Conservation (phyloP, 2,888 invertebrate species). For the Pterostichus madidus region DNA sequence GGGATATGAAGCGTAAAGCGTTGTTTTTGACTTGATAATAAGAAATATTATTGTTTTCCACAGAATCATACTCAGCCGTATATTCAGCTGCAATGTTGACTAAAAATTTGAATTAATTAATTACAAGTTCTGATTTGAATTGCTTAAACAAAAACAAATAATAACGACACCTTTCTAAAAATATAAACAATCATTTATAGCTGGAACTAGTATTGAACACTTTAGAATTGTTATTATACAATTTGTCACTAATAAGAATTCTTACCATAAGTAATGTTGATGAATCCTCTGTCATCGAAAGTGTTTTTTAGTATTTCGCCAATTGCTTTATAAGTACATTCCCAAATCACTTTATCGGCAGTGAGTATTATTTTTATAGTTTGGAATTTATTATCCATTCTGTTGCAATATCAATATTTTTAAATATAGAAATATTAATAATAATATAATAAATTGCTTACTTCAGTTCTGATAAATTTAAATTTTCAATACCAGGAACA, state of each 20-base stretch:
- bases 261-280: not conserved
- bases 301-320: not conserved
- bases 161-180: too few relatives aligned
- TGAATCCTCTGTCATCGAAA: slow-evolving; percentile 3
- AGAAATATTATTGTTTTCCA: not conserved
- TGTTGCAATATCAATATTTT: too few relatives aligned
- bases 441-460: not conserved
- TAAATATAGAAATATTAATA: too few relatives aligned
- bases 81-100: not conserved
- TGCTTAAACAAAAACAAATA: too few relatives aligned
- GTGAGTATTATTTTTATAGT: not conserved
- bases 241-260: too few relatives aligned
- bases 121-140: too few relatives aligned
- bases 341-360: not conserved
- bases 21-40: not conserved
- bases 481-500: not conserved
- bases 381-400: too few relatives aligned
- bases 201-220: too few relatives aligned
- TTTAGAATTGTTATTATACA: too few relatives aligned
- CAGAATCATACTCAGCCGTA: not conserved
- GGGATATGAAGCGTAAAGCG: not conserved
- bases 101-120: not conserved
- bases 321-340: slow-evolving; percentile 9
- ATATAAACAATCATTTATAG: too few relatives aligned
- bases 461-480: not conserved